phyloP scores from a whole-genome alignment of 2,888 invertebrate genomes.

The Odontocolon sp. region DNA sequence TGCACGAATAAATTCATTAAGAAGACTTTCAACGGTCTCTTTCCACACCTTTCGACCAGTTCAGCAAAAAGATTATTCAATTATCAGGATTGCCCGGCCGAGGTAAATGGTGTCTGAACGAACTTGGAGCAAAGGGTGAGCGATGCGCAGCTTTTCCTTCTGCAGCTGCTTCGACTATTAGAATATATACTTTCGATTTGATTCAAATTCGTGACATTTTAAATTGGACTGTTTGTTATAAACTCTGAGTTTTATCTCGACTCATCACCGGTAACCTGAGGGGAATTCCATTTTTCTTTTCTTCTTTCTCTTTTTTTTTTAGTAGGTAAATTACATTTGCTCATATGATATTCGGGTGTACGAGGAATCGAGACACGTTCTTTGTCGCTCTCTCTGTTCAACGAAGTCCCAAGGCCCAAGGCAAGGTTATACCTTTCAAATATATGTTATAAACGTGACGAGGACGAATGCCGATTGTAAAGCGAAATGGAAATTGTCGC shows the following conservation, averaged over 20 bases:
- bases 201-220: slow-evolving; percentile 51
- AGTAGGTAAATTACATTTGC: slow-evolving; percentile 41
- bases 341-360: slow-evolving; percentile 29
- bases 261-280: background rate
- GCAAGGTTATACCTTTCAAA: too few relatives aligned
- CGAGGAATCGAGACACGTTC: slow-evolving; percentile 3
- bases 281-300: background rate
- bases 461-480: slow-evolving; percentile 30
- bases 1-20: slow-evolving; percentile 58
- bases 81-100: slow-evolving; percentile 49
- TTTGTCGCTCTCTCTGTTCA: too few relatives aligned
- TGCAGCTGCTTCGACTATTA: slow-evolving; percentile 1
- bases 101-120: slow-evolving; percentile 54
- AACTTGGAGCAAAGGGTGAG: slow-evolving; percentile 38
- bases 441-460: slow-evolving; percentile 5
- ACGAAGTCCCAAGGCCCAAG: too few relatives aligned
- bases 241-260: background rate
- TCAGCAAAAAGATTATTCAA: slow-evolving; percentile 53
- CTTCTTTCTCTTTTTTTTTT: background rate
- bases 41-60: slow-evolving; percentile 16
- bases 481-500: slow-evolving; percentile 36
- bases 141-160: too few relatives aligned
- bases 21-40: slow-evolving; percentile 43
- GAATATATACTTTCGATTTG: slow-evolving; percentile 30
- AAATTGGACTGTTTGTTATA: slow-evolving; percentile 43